Base-by-base conservation (phyloP, 1,140 invertebrate species). In the Heliconius himera region DNA sequence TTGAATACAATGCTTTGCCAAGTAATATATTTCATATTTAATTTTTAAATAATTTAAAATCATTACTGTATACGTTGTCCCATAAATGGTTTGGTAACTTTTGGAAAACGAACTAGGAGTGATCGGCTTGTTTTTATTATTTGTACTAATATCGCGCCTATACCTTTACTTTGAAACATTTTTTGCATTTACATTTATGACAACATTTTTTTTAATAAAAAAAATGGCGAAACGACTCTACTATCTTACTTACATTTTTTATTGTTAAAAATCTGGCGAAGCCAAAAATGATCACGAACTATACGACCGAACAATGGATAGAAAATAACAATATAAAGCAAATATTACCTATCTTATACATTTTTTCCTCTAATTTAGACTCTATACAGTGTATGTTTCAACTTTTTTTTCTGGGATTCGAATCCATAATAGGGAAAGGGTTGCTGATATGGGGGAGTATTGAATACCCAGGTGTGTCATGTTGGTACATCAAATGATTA, bases 381-480 rank as follows among this genome's bases (percentile, higher is more conserved):
- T 16, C 60, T 66, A 29, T 66, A 66, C n/a, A 66, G 60, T 66
- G 13, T 9, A 29, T 66, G 16, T 66, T 66, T 66, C 8, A n/a
- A 66, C 4, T 13, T 26, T 11, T 66, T 66, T 66, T 29, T 16
- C 60, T 29, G 1, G 60, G 26, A 29, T 66, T 66, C 13, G 60
- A 66, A 66, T 26, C 22, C 13, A 22, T 9, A 16, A 66, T 56
- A 9, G 20, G n/a, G 3, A 72, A 72, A 38, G 70, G 70, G 70
- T 72, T 72, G 20, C 26, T 11, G 60, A 29, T 72, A 8, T 72
- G 70, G 36, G 70, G 70, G 70, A 72, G 70, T 38, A 72, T 72
- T 41, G 70, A 72, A 72, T 72, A 72, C 33, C 70, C 70, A 72
- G 70, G 70, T 72, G 70, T 72, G 18, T 72, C 22, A n/a, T 72